phyloP scores from a whole-genome alignment of 1,140 invertebrate genomes.

The Sycophila sp. region DNA sequence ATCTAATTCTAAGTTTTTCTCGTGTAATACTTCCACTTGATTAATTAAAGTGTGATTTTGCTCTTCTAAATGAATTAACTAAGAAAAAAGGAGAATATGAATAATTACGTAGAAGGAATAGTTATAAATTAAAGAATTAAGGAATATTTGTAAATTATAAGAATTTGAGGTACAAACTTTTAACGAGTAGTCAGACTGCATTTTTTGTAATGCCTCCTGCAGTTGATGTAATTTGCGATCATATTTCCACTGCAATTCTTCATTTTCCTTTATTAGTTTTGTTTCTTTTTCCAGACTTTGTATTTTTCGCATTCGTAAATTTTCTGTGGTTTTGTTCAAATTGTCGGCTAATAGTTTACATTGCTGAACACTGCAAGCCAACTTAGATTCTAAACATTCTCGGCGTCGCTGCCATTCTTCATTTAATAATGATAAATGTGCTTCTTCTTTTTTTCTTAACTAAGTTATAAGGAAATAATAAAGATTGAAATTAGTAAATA shows the following conservation, averaged over 20 bases:
- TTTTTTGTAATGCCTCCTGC: conserved; percentile 51
- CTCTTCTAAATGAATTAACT: conserved; percentile 54
- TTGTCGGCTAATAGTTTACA: conserved; percentile 59
- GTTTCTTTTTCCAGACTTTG: conserved; percentile 61
- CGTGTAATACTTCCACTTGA: conserved; percentile 54
- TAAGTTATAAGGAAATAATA: conserved; percentile 36
- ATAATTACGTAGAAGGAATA: too few species aligned
- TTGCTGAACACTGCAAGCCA: conserved; percentile 56
- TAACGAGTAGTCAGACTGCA: conserved; percentile 57
- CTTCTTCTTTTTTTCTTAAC: conserved; percentile 61
- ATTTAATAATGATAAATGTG: conserved; percentile 58
- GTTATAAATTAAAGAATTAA: conserved; percentile 2
- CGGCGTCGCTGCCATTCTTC: conserved; percentile 62
- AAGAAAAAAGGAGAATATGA: conserved; percentile 34
- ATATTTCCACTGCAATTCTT: conserved; percentile 59
- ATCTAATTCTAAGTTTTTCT: conserved; percentile 60
- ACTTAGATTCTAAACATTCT: conserved; percentile 58
- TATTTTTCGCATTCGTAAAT: conserved; percentile 56
- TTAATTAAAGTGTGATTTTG: conserved; percentile 52
- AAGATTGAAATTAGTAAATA: conserved; percentile 15
- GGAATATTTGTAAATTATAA: background rate
- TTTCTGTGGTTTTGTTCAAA: conserved; percentile 59
- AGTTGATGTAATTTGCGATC: conserved; percentile 59
- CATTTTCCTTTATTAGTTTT: conserved; percentile 56
- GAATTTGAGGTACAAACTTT: conserved; percentile 49